phyloP scores from a whole-genome alignment of 2,113 vertebrate species.

The Aviceda subcristata region DNA sequence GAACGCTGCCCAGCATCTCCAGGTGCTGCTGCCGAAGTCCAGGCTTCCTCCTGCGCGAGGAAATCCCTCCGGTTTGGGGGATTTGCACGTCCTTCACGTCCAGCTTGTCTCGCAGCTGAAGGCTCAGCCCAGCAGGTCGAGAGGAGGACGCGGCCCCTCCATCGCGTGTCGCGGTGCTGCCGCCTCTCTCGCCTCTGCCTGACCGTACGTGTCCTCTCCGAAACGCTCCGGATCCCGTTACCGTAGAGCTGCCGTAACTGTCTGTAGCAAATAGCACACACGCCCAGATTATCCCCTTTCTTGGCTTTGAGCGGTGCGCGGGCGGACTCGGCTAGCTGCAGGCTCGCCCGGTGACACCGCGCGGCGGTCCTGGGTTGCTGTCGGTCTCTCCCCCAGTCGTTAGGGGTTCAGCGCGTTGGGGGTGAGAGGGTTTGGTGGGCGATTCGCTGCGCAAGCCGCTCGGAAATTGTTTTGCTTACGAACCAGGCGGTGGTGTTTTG shows the following conservation, averaged over 20 bases:
- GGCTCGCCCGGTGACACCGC: background rate
- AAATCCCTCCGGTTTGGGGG: background rate
- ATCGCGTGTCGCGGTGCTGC: fast-evolving
- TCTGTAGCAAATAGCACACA: background rate
- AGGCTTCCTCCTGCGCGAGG: background rate
- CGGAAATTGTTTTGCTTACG: background rate
- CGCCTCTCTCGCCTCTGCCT: background rate
- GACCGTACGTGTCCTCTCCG: background rate
- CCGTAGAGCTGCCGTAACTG: background rate
- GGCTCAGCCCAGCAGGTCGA: background rate
- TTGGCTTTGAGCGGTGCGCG: background rate
- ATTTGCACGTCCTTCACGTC: background rate
- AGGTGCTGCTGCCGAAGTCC: background rate
- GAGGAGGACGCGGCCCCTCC: background rate
- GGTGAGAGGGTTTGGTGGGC: background rate
- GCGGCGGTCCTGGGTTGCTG: background rate
- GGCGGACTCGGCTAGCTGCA: background rate
- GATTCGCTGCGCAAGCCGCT: background rate
- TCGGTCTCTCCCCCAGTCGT: fast-evolving
- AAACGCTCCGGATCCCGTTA: background rate
- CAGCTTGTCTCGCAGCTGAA: fast-evolving
- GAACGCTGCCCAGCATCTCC: background rate
- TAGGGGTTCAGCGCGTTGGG: background rate
- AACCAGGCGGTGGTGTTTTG: background rate
- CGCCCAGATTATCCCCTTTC: background rate